Conservation (phyloP, 35 echinoderm and acorn worm species). For the Amphiura filiformis region DNA sequence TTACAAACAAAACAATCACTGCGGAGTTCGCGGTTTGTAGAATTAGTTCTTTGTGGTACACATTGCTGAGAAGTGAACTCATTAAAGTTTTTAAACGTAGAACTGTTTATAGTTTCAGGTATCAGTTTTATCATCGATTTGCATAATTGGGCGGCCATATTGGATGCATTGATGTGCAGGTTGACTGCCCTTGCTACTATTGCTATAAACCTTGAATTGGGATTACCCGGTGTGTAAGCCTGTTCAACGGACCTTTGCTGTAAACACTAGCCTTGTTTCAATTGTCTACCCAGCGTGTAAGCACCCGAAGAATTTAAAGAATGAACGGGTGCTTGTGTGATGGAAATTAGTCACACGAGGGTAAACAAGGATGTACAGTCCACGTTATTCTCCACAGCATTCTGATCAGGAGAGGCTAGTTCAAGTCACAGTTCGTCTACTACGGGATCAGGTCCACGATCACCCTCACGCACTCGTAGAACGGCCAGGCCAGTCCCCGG, state of each 20-base stretch:
- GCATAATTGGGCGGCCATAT: slow-evolving; percentile 13
- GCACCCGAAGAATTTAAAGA: slow-evolving; percentile 5
- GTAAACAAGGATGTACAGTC: slow-evolving; percentile 54
- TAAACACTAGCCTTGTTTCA: not conserved
- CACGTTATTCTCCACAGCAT: slow-evolving; percentile 60
- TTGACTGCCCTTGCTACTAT: slow-evolving; percentile 6
- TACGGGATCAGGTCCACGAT: slow-evolving; percentile 63
- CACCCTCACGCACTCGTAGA: slow-evolving; percentile 57
- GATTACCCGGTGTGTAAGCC: not conserved
- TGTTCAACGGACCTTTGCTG: not conserved
- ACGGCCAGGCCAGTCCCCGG: slow-evolving; percentile 17
- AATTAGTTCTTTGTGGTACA: not conserved
- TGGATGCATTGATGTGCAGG: slow-evolving; percentile 10
- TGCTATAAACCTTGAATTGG: slow-evolving; percentile 9
- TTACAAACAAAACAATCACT: not conserved
- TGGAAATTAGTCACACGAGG: not conserved
- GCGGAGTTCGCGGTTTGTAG: not conserved
- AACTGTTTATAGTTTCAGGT: not conserved
- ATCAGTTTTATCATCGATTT: not conserved
- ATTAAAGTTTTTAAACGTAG: not conserved
- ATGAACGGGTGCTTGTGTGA: slow-evolving; percentile 5
- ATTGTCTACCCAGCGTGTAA: not conserved
- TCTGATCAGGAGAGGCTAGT: slow-evolving; percentile 40
- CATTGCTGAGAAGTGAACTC: not conserved
- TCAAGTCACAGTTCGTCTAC: slow-evolving; percentile 62